Evolutionary conservation across 2,113 vertebrate genomes (phyloP).

Genomic region (Ranitomeya imitator): DNA sequence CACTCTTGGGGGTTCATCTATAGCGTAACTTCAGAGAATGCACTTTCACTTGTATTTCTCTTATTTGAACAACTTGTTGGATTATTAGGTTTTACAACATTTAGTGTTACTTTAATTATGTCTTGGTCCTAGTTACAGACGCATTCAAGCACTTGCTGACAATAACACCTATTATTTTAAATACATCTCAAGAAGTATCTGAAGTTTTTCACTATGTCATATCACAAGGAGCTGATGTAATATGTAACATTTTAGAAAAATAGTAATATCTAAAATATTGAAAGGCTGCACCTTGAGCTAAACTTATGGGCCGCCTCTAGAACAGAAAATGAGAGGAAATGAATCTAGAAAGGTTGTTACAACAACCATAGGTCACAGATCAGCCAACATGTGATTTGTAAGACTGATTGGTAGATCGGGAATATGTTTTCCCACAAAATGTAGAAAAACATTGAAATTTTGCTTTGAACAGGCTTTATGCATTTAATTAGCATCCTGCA

Average conservation of each 20-base stretch:
- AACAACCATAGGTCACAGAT: neutral
- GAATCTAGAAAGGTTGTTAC: neutral
- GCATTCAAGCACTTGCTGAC: neutral
- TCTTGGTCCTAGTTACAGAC: neutral
- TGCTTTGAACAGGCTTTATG: no score
- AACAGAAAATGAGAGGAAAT: neutral
- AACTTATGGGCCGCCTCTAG: neutral
- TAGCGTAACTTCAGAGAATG: constrained; percentile 40
- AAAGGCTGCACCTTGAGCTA: neutral
- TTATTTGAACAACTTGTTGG: constrained; percentile 28
- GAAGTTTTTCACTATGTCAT: neutral
- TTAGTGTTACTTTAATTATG: constrained; percentile 20
- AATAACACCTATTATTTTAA: neutral
- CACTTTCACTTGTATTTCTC: constrained; percentile 36
- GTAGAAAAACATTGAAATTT: no score
- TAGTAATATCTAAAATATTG: neutral
- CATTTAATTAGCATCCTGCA: no score
- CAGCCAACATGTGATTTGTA: no score
- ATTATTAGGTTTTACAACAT: constrained; percentile 39
- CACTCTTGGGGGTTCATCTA: constrained; percentile 40
- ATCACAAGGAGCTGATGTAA: neutral
- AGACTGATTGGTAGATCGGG: no score
- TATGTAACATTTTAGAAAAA: neutral
- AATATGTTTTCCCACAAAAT: no score
- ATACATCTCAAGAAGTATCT: neutral